Base-by-base conservation (phyloP, 1,140 invertebrate species). In the Dendroctonus valens region DNA sequence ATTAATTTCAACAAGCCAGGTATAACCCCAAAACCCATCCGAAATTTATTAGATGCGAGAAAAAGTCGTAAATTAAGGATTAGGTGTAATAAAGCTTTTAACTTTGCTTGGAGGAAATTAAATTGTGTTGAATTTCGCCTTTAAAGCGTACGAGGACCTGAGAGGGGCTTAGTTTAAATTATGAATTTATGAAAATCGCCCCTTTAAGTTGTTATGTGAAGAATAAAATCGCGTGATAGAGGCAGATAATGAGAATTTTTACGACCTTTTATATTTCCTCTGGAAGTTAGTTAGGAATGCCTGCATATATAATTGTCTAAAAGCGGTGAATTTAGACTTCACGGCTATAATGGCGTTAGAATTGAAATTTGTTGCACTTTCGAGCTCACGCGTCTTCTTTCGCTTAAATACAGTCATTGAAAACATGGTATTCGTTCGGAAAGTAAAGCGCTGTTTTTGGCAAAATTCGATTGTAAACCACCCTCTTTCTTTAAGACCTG, bases 31-130 rank as follows among this genome's bases (percentile, higher is more conserved):
- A 26, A 26, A 26, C 26, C 26, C 26, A 26, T 26, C 14, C 46
- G 11, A 48, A n/a, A 48, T 48, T 48, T 11, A n/a, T n/a, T 48
- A 48, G 46, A 48, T 11, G 5, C n/a, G 50, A 5, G 38, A 65
- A 65, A 65, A 65, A 37, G 37, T 50, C n/a, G 52, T 65, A 65
- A 65, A 65, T 65, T 65, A 59, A 44, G 41, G 64, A 58, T 65
- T 65, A 65, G 41, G 55, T 37, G 49, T 39, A 44, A 65, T 65
- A 65, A 65, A 65, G 49, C 64, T 65, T 52, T 59, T 65, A 65
- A 50, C 46, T 51, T 41, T 48, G 46, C 51, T 41, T 26, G 9
- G 48, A 66, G 58, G 46, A 69, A 65, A 60, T 57, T 60, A 59
- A 69, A 65, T 60, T 69, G 57, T 65, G 51, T 60, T 59, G 66